These are phyloP conservation scores for Nannospalax galili DNA, from an alignment of 2,113 vertebrate species.

Conservation along the genomic window DNA sequence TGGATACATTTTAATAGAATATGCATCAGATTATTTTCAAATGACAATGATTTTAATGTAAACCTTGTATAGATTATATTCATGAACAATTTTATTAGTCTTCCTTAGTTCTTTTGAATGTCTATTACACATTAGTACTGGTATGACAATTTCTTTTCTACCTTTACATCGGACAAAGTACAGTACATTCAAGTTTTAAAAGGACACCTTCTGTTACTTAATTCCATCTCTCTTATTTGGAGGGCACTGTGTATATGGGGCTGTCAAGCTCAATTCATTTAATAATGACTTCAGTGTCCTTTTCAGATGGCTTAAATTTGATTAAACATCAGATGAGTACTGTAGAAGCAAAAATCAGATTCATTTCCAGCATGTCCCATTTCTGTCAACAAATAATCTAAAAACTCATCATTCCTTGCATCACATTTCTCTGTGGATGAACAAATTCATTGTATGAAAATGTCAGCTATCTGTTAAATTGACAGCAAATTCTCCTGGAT, in stretches of 20 bases:
- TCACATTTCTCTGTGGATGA: slow-evolving; percentile 45
- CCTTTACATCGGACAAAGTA: neutral
- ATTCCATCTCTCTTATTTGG: neutral
- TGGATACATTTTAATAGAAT: neutral
- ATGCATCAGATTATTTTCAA: neutral
- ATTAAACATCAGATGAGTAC: slow-evolving; percentile 28
- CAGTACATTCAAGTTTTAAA: neutral
- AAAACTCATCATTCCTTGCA: slow-evolving; percentile 39
- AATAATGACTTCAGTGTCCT: slow-evolving; percentile 51
- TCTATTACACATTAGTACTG: neutral
- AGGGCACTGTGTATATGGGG: neutral
- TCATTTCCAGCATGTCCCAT: slow-evolving; percentile 52
- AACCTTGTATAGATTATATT: neutral
- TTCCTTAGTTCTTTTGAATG: neutral
- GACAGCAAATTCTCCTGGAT: neutral
- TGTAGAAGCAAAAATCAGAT: neutral
- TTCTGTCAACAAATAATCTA: slow-evolving; percentile 62
- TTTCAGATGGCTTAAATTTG: slow-evolving; percentile 53
- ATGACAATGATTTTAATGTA: neutral
- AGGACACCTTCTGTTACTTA: neutral
- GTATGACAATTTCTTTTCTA: neutral
- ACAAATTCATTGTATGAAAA: slow-evolving; percentile 53
- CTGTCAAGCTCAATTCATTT: slow-evolving; percentile 53
- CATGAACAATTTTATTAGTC: neutral
- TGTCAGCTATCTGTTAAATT: slow-evolving; percentile 47